A percentile compares a stretch with the other conserved stretches of the same genome.
Conservation (phyloP, 2,797 vertebrate genomes). For the Denticeps clupeoides region DNA sequence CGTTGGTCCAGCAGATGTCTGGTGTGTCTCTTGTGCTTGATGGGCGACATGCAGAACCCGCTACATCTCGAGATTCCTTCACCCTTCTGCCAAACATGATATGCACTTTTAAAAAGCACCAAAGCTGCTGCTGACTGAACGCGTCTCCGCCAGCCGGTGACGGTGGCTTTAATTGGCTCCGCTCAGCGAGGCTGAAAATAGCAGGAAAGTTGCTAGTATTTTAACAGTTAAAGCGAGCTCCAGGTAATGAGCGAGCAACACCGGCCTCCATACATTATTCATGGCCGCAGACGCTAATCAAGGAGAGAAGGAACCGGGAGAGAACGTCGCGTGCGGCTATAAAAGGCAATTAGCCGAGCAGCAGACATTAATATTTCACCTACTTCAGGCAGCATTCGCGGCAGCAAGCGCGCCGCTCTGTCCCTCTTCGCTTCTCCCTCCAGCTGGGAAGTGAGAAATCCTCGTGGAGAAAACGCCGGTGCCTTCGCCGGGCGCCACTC, state of each 20-base stretch:
- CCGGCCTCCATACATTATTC: constrained; percentile 49
- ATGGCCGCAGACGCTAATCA: constrained; percentile 45
- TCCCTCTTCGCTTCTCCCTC: constrained; percentile 43
- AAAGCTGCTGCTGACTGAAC: no score
- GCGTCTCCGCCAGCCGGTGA: no score
- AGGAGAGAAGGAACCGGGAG: constrained; percentile 23
- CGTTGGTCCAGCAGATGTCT: no score
- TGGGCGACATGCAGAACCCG: no score
- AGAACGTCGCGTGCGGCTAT: constrained; percentile 34
- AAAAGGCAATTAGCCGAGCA: constrained; percentile 45
- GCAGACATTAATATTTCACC: constrained; percentile 34
- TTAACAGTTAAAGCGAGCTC: constrained; percentile 39
- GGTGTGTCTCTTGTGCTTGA: no score
- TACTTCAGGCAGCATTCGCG: constrained; percentile 18
- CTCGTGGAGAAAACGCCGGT: constrained; percentile 43
- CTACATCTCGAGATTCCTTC: no score
- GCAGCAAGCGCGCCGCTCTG: constrained; percentile 26
- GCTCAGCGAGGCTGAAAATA: no score
- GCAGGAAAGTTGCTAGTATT: no score
- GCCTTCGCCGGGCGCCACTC: constrained; percentile 40
- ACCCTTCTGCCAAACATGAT: no score
- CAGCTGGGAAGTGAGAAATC: constrained; percentile 45
- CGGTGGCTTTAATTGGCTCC: no score
- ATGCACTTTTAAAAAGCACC: no score
- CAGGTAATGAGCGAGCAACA: constrained; percentile 40